Base-by-base conservation (phyloP, 2,113 vertebrate genomes). In the Gobius niger region DNA sequence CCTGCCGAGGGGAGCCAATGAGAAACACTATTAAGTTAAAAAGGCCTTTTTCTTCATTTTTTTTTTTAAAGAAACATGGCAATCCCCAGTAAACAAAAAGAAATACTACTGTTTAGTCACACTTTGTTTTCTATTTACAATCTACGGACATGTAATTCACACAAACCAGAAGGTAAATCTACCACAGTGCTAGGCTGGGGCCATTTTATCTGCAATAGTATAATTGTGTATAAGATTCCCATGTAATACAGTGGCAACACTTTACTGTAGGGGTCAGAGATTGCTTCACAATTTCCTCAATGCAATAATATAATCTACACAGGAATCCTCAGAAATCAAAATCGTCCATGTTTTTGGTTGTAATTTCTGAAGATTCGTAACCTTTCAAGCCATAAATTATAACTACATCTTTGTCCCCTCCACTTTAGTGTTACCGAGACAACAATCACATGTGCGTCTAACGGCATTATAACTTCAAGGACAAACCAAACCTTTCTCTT, bases 151-250 rank as follows among this genome's bases (percentile, higher is more conserved):
- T 63, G 72, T 85, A 78, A 72, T 80, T 86, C 75, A 89, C 86
- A 83, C 76, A 77, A 78, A 82, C 84, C 91, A 76, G 67, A 90
- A 87, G 90, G 91, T 84, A 87, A 85, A 84, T 68, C 93, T 92
- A 95, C 92, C 93, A 95, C 94, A 93, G 93, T 93, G 94, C 87
- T 86, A 94, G 92, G 91, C 92, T 92, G 72, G 80, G 92, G 89
- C 91, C 91, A 83, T 67, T 70, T 60, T n/a, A 78, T 93, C 88
- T 88, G 34, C 65, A 61, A 79, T 91, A 52, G 82, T 72, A 68
- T 86, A 76, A 71, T 72, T 59, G 81, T 87, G 91, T 93, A 95
- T 89, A 93, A 89, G 85, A 91, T 86, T 88, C 83, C 77, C 91
- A 91, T 92, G 93, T 93, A 94, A 93, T 91, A 91, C 90, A 82